Conservation (phyloP, 1,140 invertebrate genomes). For the Drosophila grimshawi region DNA sequence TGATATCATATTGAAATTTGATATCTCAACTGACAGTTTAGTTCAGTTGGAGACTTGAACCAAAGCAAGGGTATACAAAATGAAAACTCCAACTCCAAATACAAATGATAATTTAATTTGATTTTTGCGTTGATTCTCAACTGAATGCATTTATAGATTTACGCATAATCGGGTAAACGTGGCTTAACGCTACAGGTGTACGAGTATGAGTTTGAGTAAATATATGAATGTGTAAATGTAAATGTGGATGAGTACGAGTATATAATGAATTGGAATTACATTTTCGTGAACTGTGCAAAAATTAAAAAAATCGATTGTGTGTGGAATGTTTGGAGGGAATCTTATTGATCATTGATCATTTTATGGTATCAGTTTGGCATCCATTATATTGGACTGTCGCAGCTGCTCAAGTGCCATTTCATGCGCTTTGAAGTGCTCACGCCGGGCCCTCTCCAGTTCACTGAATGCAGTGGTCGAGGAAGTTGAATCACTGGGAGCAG, state of each 20-base stretch:
- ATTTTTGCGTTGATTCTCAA: slow-evolving; percentile 70
- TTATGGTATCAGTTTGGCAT: slow-evolving; percentile 27
- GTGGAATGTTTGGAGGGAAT: neutral
- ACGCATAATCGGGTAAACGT: slow-evolving; percentile 1
- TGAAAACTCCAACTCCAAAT: slow-evolving; percentile 12
- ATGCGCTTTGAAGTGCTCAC: slow-evolving; percentile 75
- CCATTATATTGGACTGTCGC: slow-evolving; percentile 72
- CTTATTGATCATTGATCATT: slow-evolving; percentile 3
- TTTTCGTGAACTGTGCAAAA: slow-evolving; percentile 31
- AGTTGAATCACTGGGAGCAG: neutral
- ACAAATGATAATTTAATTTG: slow-evolving; percentile 27
- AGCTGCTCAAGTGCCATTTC: slow-evolving; percentile 77
- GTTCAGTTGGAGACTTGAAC: neutral
- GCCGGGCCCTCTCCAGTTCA: slow-evolving; percentile 67
- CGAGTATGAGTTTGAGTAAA: slow-evolving; percentile 61
- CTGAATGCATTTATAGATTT: slow-evolving; percentile 73
- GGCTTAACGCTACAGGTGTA: slow-evolving; percentile 73
- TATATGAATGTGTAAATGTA: slow-evolving; percentile 24
- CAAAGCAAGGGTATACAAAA: neutral
- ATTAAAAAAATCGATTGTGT: slow-evolving; percentile 31
- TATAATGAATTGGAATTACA: slow-evolving; percentile 42
- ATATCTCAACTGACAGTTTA: neutral
- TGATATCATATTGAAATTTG: too few species aligned
- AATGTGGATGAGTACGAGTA: slow-evolving; percentile 42
- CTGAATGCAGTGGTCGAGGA: slow-evolving; percentile 22